Conservation (phyloP, 2,888 invertebrate genomes). For the Yponomeuta cagnagella region DNA sequence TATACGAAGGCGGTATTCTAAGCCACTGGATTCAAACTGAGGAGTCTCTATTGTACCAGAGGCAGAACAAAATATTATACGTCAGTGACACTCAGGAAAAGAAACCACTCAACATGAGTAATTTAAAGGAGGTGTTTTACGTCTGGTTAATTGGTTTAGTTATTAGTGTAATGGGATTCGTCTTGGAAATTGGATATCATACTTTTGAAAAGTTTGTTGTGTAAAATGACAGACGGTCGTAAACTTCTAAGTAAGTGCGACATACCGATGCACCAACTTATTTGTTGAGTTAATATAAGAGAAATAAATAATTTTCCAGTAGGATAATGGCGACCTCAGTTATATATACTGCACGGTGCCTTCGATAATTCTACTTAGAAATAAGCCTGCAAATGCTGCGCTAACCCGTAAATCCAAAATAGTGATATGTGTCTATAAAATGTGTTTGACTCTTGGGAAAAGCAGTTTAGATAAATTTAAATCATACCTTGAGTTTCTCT, state of each 20-base stretch:
- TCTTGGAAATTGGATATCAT: constrained; percentile 35
- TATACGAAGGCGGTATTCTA: constrained; percentile 70
- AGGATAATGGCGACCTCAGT: too few species aligned
- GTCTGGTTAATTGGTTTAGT: constrained; percentile 44
- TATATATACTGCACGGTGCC: too few species aligned
- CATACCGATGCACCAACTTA: too few species aligned
- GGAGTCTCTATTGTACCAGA: constrained; percentile 36
- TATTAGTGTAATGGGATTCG: constrained; percentile 40
- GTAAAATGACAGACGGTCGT: background rate
- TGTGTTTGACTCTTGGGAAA: too few species aligned
- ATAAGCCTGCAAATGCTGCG: too few species aligned
- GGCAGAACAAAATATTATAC: constrained; percentile 26
- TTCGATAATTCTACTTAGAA: too few species aligned
- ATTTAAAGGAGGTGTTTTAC: constrained; percentile 65
- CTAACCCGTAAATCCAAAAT: too few species aligned
- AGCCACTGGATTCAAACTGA: constrained; percentile 53
- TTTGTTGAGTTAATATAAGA: too few species aligned
- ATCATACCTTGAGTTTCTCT: constrained; percentile 78
- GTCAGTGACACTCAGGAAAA: constrained; percentile 35
- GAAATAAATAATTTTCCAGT: too few species aligned
- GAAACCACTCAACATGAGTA: constrained; percentile 49
- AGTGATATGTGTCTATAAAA: too few species aligned
- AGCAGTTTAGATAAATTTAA: background rate
- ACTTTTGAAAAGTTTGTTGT: constrained; percentile 1
- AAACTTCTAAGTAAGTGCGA: constrained; percentile 8